A percentile compares a stretch with the other conserved stretches of the same genome.
phyloP scores from a whole-genome alignment of 2,888 invertebrate species.

The Scrobipalpa atriplicella region DNA sequence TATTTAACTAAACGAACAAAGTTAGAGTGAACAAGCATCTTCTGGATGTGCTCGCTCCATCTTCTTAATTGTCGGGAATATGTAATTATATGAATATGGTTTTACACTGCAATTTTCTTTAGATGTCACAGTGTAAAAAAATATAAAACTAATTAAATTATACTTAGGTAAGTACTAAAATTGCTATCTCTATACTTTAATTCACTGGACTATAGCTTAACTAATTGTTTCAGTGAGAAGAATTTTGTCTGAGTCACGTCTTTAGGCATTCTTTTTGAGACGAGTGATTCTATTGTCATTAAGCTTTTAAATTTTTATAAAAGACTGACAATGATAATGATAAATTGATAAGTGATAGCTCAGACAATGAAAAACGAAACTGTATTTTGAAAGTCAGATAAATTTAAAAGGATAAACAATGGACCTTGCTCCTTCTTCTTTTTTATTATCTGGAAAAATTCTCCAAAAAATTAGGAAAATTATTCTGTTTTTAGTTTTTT shows the following conservation, averaged over 20 bases:
- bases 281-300: not conserved
- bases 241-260: conserved; percentile 9
- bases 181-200: not conserved
- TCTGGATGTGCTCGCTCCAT: too few species aligned
- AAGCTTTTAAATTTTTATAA: not conserved
- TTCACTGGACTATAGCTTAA: conserved; percentile 6
- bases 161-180: not conserved
- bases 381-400: not conserved
- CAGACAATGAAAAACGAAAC: not conserved
- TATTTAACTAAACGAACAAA: too few species aligned
- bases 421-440: too few species aligned
- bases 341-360: conserved; percentile 7
- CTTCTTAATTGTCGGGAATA: too few species aligned
- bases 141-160: too few species aligned
- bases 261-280: not conserved
- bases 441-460: too few species aligned
- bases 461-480: too few species aligned
- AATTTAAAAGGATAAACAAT: not conserved
- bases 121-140: too few species aligned
- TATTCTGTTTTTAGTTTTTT: too few species aligned
- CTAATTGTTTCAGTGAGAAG: not conserved
- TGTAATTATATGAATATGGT: too few species aligned
- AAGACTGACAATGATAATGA: conserved; percentile 1
- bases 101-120: too few species aligned
- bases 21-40: too few species aligned